Evolutionary conservation across 2,888 invertebrate species (phyloP), one percentile per base, ranked within the genome.

Genomic region (Argyresthia goedartella): DNA sequence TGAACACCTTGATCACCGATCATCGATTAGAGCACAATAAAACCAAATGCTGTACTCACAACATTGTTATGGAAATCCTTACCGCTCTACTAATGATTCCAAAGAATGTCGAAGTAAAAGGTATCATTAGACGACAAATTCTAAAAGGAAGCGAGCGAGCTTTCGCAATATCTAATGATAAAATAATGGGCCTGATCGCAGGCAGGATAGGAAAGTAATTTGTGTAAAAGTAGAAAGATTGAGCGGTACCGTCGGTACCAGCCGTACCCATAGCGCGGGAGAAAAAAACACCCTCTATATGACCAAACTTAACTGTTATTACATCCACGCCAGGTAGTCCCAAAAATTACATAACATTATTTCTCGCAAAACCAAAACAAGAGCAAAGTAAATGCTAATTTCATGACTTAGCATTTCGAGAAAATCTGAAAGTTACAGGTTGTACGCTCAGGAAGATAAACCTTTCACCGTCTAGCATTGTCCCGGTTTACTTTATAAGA

Each of bases 131-230:
- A 62, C 65, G 60, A 57, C 59, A 61, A 71, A 69, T 64, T 67
- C 67, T 68, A 70, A 73, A 72, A 73, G 67, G 66, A 63, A 55
- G 61, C 64, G 63, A 63, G 69, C 71, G 66, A 65, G 66, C 69
- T 77, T 81, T 81, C 67, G 76, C 78, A 72, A 74, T 67, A 66
- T 66, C 74, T 81, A 85, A 86, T 84, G 85, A 77, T 79, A 80
- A 81, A 78, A 85, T 86, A 86, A 86, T 86, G 72, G 79, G 74
- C 66, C 67, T 71, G 81, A 81, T 82, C 73, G 75, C 70, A 67
- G 72, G 72, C 81, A 84, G 81, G 85, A 84, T 82, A 84, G 84
- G 71, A 84, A 81, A 76, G 79, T 82, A 82, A 84, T 85, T 82
- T 81, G 76, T 81, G 66, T 80, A 76, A 81, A 84, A 78, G 75